Evolutionary conservation across 1,140 invertebrate species (phyloP).

Genomic region (Batillaria attramentaria): DNA sequence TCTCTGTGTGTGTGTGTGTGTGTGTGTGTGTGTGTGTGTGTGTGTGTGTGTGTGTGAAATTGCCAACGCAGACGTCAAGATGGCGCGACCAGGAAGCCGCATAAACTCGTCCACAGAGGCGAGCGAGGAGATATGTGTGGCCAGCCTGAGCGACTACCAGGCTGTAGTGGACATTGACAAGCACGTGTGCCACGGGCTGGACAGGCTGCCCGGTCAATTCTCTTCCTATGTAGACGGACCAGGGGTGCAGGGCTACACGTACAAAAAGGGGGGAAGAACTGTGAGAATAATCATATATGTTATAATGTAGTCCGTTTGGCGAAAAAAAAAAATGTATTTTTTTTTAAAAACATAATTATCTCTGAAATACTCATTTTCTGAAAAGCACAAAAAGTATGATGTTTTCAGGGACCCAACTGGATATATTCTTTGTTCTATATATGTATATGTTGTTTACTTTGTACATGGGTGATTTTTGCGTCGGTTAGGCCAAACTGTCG

Average conservation of each 20-base stretch:
- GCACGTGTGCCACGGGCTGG: background rate
- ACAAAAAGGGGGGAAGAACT: background rate
- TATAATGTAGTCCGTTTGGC: too few relatives aligned
- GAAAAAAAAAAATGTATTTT: too few relatives aligned
- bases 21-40: background rate
- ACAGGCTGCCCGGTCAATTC: background rate
- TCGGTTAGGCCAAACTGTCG: too few relatives aligned
- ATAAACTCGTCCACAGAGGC: background rate
- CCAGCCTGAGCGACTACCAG: slow-evolving; percentile 16
- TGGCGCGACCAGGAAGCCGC: background rate
- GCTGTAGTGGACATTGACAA: too few relatives aligned
- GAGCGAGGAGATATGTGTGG: slow-evolving; percentile 3
- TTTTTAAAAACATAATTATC: too few relatives aligned
- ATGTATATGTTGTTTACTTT: too few relatives aligned
- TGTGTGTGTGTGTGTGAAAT: background rate
- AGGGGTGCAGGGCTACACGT: background rate
- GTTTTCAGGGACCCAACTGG: too few relatives aligned
- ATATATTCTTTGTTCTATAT: too few relatives aligned
- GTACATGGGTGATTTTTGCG: too few relatives aligned
- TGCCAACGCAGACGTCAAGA: background rate
- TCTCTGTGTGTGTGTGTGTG: background rate
- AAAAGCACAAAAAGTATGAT: too few relatives aligned
- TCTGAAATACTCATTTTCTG: too few relatives aligned
- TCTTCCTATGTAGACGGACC: background rate
- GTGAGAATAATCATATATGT: too few relatives aligned